Conservation (phyloP, 1,140 invertebrate species). For the Teleopsis dalmanni region DNA sequence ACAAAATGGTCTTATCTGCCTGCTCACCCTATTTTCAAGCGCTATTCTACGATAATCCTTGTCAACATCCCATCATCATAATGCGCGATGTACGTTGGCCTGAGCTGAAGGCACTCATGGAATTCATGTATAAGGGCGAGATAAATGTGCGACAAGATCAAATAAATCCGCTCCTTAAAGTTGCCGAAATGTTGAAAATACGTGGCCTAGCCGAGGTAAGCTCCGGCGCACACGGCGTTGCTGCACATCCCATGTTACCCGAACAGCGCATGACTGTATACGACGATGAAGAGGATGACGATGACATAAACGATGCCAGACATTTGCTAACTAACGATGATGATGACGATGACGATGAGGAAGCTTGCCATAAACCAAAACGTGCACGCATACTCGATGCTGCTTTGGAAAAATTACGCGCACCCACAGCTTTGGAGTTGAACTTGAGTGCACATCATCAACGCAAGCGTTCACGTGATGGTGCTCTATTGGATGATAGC, state of each 20-base stretch:
- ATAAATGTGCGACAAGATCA: constrained; percentile 88
- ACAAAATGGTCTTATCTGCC: constrained; percentile 87
- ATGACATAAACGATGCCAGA: constrained; percentile 18
- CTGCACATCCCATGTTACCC: constrained; percentile 38
- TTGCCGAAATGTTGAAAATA: constrained; percentile 79
- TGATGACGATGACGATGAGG: neutral
- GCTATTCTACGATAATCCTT: constrained; percentile 85
- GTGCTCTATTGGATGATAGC: constrained; percentile 18
- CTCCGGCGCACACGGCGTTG: constrained; percentile 42
- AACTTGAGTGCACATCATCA: constrained; percentile 22
- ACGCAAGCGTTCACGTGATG: constrained; percentile 35
- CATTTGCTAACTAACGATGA: neutral
- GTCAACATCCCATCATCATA: constrained; percentile 84
- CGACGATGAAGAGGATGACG: constrained; percentile 39
- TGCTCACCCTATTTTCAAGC: constrained; percentile 89
- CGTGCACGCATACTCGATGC: constrained; percentile 17
- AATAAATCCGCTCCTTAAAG: constrained; percentile 75
- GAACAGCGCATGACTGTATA: constrained; percentile 40
- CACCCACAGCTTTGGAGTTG: constrained; percentile 1
- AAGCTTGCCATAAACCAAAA: constrained; percentile 30
- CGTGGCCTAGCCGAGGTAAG: constrained; percentile 80
- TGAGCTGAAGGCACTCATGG: constrained; percentile 78
- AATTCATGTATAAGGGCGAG: constrained; percentile 91
- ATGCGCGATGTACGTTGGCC: constrained; percentile 82
- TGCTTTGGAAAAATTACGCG: constrained; percentile 11